Base-by-base conservation (phyloP, 2,888 invertebrate species). In the Sepioteuthis lessoniana region DNA sequence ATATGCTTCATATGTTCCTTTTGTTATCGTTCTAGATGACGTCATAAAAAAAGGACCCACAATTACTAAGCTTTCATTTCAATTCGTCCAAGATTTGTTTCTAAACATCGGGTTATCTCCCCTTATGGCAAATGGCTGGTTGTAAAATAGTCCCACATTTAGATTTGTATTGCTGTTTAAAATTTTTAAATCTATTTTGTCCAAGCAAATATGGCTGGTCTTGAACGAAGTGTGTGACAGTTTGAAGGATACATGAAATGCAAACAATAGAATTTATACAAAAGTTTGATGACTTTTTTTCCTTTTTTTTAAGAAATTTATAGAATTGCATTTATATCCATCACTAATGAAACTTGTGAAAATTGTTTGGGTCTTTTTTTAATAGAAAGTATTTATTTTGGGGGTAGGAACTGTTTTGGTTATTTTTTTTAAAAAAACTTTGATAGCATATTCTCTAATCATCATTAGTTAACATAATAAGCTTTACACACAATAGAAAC, bases 1-100 rank as follows among this genome's bases (percentile, higher is more conserved):
- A 76, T 76, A 76, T 76, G 76, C 76, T 76, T 76, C 76, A 76
- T 76, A 76, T 76, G n/a, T n/a, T 76, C n/a, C n/a, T 46, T 92
- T 46, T 92, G 91, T 92, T 92, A 92, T 92, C 91, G 91, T 92
- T 92, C 91, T 92, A 92, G 91, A 92, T 92, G 91, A 92, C 91
- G 7, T 35, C 76, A n/a, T 76, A 76, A 76, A 76, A 55, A 76
- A 76, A n/a, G 76, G n/a, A 76, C n/a, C n/a, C 76, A 76, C n/a
- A 76, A 76, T 76, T 76, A n/a, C n/a, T n/a, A 31, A 76, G n/a
- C n/a, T 76, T 76, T 76, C 76, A 76, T n/a, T 76, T 35, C n/a
- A 76, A 76, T 76, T 76, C n/a, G 35, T n/a, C 76, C 76, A 76
- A 76, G n/a, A 35, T 76, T 60, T 60, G n/a, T 35, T 76, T 76